Base-by-base conservation (phyloP, 2,888 invertebrate species). In the Antitype chi region DNA sequence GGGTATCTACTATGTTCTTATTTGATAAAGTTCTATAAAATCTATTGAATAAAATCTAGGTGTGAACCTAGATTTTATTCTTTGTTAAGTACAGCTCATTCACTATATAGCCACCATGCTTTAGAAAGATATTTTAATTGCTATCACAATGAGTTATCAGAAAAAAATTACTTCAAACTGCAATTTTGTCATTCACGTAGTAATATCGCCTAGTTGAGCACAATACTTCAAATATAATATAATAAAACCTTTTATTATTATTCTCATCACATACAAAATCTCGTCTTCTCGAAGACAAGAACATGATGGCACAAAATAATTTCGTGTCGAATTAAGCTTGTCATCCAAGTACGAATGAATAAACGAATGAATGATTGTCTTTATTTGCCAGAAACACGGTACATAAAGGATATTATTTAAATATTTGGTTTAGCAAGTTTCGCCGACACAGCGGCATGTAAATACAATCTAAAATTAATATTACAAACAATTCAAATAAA, bases 161-260 rank as follows among this genome's bases (percentile, higher is more conserved):
- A 43, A n/a, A 20, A 20, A 28, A 57, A 2, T 5, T 5, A 23
- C 0, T 38, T 69, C 7, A 23, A 75, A 74, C 32, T n/a, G n/a
- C n/a, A n/a, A n/a, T n/a, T n/a, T 20, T 15, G 32, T 47, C 28
- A 57, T 17, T 32, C 0, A 38, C 49, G 13, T 23, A 43, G 38
- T 28, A 38, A 59, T 52, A 57, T 32, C 5, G 2, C 43, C 28
- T 59, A 59, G 59, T 76, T 78, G 76, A 76, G 79, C 76, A 69
- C 2, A 52, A 43, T 52, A 60, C 17, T 59, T 52, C 2, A 8
- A 43, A 32, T 32, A 32, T 57, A 25, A 57, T 38, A 20, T 38
- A 7, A 17, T 20, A 49, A 25, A 74, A 1, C 9, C 25, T 64
- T 25, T 6, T 20, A 32, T 57, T 43, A 57, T 17, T n/a, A 43